Conservation (phyloP, 2,797 vertebrate species). For the Pempheris klunzingeri region DNA sequence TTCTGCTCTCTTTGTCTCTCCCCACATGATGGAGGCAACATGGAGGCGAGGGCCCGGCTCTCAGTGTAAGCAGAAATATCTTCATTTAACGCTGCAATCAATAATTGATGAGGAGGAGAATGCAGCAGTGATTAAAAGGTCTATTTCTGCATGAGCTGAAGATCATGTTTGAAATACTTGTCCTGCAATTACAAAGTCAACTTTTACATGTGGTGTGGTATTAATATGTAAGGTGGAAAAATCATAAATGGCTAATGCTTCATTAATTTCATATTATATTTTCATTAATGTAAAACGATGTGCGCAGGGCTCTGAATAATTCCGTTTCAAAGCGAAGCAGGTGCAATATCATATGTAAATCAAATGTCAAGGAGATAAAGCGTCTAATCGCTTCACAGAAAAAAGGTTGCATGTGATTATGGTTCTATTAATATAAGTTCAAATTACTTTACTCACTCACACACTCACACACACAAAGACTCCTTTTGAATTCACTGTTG, state of each 20-base stretch:
- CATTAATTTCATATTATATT: conserved; percentile 78
- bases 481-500: conserved; percentile 4
- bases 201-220: conserved; percentile 70
- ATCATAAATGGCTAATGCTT: conserved; percentile 78
- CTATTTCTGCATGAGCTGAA: conserved; percentile 50
- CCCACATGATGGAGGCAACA: conserved; percentile 23
- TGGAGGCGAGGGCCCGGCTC: conserved; percentile 5
- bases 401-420: conserved; percentile 60
- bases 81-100: conserved; percentile 43
- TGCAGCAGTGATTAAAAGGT: conserved; percentile 56
- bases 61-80: conserved; percentile 40
- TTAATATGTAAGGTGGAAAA: conserved; percentile 78
- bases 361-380: conserved; percentile 72
- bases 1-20: conserved; percentile 38
- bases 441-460: conserved; percentile 36
- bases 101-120: conserved; percentile 62
- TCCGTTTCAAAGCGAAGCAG: conserved; percentile 62
- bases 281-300: conserved; percentile 77
- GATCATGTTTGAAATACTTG: conserved; percentile 72
- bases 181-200: conserved; percentile 78
- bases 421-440: conserved; percentile 43
- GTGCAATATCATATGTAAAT: conserved; percentile 75
- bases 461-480: not conserved
- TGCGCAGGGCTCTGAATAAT: conserved; percentile 70
- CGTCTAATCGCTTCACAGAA: conserved; percentile 52